phyloP scores from a whole-genome alignment of 2,797 vertebrate species.

The Muraenolepis orangiensis region DNA sequence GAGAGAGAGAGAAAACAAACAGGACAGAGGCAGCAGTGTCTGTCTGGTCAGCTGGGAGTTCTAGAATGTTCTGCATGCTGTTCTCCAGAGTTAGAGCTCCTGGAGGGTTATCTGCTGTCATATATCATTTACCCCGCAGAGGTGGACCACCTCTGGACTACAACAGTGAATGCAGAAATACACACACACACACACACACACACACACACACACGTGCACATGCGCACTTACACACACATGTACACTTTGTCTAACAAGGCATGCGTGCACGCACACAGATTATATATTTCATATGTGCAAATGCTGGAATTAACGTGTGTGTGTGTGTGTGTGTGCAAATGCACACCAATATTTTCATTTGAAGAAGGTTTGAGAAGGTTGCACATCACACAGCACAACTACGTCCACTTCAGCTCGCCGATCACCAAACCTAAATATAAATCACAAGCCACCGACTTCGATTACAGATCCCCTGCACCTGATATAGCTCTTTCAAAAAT shows the following conservation, averaged over 20 bases:
- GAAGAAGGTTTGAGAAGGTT: too few species aligned
- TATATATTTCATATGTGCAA: background rate
- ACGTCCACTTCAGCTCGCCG: too few species aligned
- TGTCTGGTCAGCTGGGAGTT: constrained; percentile 96
- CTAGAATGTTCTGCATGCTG: constrained; percentile 94
- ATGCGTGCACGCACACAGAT: background rate
- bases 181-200: background rate
- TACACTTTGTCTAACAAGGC: too few species aligned
- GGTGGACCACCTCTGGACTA: constrained; percentile 39
- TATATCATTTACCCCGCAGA: constrained; percentile 86
- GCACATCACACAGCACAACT: too few species aligned
- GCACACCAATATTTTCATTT: too few species aligned
- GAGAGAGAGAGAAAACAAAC: constrained; percentile 94
- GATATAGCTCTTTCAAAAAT: constrained; percentile 30
- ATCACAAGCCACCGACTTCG: too few species aligned
- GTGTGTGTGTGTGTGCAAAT: too few species aligned
- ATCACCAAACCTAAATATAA: too few species aligned
- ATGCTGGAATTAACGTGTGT: too few species aligned
- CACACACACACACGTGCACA: constrained; percentile 13
- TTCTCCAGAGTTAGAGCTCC: constrained; percentile 82
- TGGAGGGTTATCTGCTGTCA: constrained; percentile 98
- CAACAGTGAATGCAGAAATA: constrained; percentile 13
- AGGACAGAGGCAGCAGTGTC: constrained; percentile 96
- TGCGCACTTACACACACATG: background rate
- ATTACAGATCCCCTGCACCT: too few species aligned